A percentile compares a stretch with the other conserved stretches of the same genome.
Conservation (phyloP, 2,797 vertebrate genomes). For the Danio jaintianensis region DNA sequence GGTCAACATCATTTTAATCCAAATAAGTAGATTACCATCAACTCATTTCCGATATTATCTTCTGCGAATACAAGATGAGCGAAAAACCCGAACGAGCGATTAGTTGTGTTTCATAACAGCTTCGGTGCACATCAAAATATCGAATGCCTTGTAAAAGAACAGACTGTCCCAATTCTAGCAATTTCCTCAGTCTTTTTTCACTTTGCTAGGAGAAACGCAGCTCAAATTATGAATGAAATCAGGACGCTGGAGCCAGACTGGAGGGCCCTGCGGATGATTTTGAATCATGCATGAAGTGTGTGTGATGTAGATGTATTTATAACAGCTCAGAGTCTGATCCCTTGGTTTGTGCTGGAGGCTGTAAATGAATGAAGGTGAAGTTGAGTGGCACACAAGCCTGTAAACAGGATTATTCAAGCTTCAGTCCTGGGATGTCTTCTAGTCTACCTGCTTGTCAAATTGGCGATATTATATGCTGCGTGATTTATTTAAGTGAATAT, state of each 20-base stretch:
- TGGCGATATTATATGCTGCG: background rate
- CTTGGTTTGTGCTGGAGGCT: conserved; percentile 47
- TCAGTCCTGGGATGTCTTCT: conserved; percentile 27
- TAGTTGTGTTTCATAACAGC: conserved; percentile 21
- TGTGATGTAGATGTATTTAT: conserved; percentile 54
- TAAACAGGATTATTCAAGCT: conserved; percentile 57
- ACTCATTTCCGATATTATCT: conserved; percentile 48
- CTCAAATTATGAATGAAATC: conserved; percentile 57
- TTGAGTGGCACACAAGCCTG: conserved; percentile 33
- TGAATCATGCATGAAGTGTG: conserved; percentile 51
- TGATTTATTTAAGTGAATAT: no score
- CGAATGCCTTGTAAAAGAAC: background rate
- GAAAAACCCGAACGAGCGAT: conserved; percentile 5
- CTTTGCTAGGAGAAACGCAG: background rate
- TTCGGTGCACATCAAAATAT: background rate
- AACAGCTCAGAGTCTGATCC: conserved; percentile 41
- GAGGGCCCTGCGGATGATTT: conserved; percentile 39
- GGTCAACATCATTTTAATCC: conserved; percentile 42
- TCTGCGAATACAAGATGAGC: conserved; percentile 2
- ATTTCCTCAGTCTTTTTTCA: background rate
- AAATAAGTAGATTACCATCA: conserved; percentile 47
- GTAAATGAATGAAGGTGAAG: conserved; percentile 38
- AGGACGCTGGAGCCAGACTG: conserved; percentile 41
- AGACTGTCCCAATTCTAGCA: conserved; percentile 9
- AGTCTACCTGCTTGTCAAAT: conserved; percentile 22